Conservation (phyloP, 2,888 invertebrate genomes). For the Ceratothoa steindachneri region DNA sequence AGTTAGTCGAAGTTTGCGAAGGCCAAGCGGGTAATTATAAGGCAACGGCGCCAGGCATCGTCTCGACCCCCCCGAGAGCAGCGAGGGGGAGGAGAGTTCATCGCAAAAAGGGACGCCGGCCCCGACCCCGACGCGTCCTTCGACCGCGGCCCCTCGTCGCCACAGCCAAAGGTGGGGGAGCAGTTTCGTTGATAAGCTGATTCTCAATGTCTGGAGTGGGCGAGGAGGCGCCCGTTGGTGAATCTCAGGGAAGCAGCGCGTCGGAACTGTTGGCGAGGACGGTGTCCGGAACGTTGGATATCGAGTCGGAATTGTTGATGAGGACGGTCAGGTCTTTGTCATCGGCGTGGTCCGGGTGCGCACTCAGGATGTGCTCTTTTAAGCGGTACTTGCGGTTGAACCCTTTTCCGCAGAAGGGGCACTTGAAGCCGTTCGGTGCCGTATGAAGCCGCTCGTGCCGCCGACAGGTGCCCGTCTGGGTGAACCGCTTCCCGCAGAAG, state of each 20-base stretch:
- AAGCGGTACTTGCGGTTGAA: constrained; percentile 47
- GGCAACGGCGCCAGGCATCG: background rate
- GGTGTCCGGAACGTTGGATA: too few species aligned
- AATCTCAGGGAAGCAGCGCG: constrained; percentile 18
- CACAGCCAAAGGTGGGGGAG: background rate
- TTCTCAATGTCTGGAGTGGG: background rate
- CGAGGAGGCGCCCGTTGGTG: background rate
- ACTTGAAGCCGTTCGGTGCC: constrained; percentile 47
- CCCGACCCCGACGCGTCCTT: background rate
- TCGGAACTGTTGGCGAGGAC: constrained; percentile 41
- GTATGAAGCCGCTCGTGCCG: constrained; percentile 47
- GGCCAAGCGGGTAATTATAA: background rate
- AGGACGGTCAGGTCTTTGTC: constrained; percentile 41
- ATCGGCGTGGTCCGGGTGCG: constrained; percentile 37
- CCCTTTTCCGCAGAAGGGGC: constrained; percentile 46
- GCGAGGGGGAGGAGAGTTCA: background rate
- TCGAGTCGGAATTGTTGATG: constrained; percentile 40
- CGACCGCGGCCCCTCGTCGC: background rate
- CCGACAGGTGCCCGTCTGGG: constrained; percentile 46
- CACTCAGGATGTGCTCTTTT: constrained; percentile 46
- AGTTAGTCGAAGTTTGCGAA: background rate
- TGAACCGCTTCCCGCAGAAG: constrained; percentile 47
- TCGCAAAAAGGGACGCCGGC: background rate
- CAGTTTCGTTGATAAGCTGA: background rate
- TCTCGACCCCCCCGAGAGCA: too few species aligned